Base-by-base conservation (phyloP, 2,888 invertebrate genomes). In the Anticlea derivata region DNA sequence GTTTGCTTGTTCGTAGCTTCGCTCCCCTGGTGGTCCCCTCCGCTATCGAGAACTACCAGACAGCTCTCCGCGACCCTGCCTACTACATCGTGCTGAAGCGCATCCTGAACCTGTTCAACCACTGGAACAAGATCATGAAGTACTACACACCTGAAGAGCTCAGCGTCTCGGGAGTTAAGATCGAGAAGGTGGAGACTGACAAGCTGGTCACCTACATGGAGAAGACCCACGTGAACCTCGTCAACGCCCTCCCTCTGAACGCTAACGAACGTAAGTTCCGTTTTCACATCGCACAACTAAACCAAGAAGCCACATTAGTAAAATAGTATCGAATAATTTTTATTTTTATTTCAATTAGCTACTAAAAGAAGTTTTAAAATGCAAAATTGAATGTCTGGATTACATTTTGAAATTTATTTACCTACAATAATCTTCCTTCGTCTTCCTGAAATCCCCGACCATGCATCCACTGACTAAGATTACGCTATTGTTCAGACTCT, bases 131-230 rank as follows among this genome's bases (percentile, higher is more conserved):
- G 57, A 78, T 91, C 39, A 81, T 95, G 20, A 91, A 92, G 37
- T 72, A 82, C 0, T 95, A 96, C 91, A 93, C 91, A 41, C 86
- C 82, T 50, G 92, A 93, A 55, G 92, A 95, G 57, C 80, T 95
- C 27, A 66, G 86, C 39, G 78, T 92, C 53, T 92, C 93, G 6
- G 93, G 93, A 22, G 94, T 95, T 3, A 77, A 80, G 39, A 92
- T 96, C 58, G 84, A 93, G 61, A 92, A 92, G 54, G 92, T 95
- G 20, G 91, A 93, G 5, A 91, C 94, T 50, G 93, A 93, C 65
- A 92, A 93, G 53, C 79, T 96, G 34, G 80, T 92, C 20, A 95
- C 95, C 10, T 94, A 92, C 87, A 94, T 94, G 77, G 94, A 94
- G 63, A 71, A 94, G 58, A 92, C 89, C 68, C 92, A 93, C 68